Base-by-base conservation (phyloP, 2,797 vertebrate genomes). In the Onychomys arenicola region DNA sequence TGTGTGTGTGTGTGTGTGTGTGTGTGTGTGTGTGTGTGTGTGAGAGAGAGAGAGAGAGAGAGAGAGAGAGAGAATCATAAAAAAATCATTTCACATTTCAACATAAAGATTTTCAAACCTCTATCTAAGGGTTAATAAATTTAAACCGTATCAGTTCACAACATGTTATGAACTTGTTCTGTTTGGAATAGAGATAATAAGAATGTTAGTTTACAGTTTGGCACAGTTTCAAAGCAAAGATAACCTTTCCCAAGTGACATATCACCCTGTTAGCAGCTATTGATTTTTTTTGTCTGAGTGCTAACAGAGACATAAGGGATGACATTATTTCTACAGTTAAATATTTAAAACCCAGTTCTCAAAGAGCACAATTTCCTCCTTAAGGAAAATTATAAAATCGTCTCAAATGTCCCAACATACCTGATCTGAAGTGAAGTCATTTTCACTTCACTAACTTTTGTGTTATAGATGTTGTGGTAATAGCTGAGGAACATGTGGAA, bases 261-360 rank as follows among this genome's bases (percentile, higher is more conserved):
- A 89, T 67, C 46, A 83, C n/a, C 61, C 34, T 67, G 16, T 57
- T 73, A 91, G 84, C 34, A 76, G 46, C 32, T 84, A 92, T 80
- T 83, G 87, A 96, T 80, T 94, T 73, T 88, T 82, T 92, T 83
- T 63, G 21, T 46, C 29, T 10, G 57, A 87, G n/a, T 52, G 27
- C 69, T 90, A 91, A 94, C 34, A 71, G 34, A 86, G 32, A 76
- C 23, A 52, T 16, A 69, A 40, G 19, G 63, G 7, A 6, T 96
- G 52, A 37, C n/a, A 65, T 94, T 93, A 90, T 91, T 88, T 90
- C 78, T 94, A 91, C 81, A 94, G 84, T 89, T 96, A 95, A 96
- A 92, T 92, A 92, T 93, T 94, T 93, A 91, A 93, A 95, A 69
- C 34, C 14, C 90, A 63, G 11, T 16, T 85, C 93, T 97, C 46